A percentile compares a stretch with the other conserved stretches of the same genome.
Evolutionary conservation across 1,140 invertebrate species (phyloP).

Genomic region (Mactra quadrangularis): DNA sequence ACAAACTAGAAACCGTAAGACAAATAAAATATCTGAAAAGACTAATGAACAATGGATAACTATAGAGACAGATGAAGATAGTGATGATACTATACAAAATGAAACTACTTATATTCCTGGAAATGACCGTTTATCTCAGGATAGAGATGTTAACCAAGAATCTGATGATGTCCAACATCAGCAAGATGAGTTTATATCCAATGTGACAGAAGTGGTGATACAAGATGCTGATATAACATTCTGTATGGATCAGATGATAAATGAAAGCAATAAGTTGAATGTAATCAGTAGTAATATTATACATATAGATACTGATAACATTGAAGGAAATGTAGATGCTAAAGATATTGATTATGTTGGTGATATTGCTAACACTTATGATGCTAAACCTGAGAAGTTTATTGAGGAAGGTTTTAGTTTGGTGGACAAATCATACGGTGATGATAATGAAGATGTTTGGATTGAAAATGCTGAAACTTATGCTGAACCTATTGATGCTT

Average conservation of each 20-base stretch:
- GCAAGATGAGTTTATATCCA: neutral
- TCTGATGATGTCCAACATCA: neutral
- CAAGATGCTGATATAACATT: neutral
- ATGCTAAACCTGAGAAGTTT: neutral
- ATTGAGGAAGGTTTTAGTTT: neutral
- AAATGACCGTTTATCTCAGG: no score
- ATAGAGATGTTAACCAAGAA: no score
- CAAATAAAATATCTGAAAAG: no score
- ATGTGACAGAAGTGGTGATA: neutral
- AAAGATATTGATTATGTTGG: neutral
- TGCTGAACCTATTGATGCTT: conserved; percentile 3
- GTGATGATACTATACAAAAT: no score
- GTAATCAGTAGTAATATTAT: neutral
- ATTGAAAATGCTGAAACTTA: conserved; percentile 27
- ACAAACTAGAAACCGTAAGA: neutral
- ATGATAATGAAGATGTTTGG: neutral
- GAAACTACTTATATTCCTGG: no score
- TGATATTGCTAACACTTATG: neutral
- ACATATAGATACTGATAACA: neutral
- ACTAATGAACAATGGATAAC: no score
- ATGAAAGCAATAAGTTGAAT: neutral
- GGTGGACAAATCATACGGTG: neutral
- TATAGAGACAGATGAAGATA: no score
- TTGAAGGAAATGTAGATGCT: neutral
- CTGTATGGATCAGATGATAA: neutral